A percentile compares a stretch with the other conserved stretches of the same genome.
phyloP scores from a whole-genome alignment of 2,797 vertebrate species.

The Crocodylus rhombifer region DNA sequence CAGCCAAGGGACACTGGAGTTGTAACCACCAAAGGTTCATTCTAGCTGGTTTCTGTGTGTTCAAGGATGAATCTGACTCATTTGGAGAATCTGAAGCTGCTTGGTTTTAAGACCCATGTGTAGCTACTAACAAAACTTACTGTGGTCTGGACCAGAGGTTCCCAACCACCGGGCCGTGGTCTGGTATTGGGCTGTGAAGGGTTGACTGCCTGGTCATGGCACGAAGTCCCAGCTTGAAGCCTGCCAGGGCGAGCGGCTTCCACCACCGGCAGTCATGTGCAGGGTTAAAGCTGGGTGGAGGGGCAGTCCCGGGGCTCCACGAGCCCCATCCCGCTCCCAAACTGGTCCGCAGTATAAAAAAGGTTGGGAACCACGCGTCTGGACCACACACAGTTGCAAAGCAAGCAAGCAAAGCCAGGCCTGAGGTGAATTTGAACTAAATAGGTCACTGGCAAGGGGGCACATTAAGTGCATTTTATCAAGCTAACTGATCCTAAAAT shows the following conservation, averaged over 20 bases:
- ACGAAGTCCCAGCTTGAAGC: no score
- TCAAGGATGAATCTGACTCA: accelerated
- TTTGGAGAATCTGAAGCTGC: neutral
- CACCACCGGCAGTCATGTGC: no score
- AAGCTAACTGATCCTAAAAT: constrained; percentile 30
- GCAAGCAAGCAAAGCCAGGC: neutral
- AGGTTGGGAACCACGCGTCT: no score
- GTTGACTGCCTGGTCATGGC: no score
- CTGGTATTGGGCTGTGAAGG: no score
- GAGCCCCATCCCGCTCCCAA: no score
- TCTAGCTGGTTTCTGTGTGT: accelerated
- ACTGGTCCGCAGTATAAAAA: no score
- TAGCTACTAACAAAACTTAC: neutral
- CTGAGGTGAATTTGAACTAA: neutral
- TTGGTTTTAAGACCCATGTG: neutral
- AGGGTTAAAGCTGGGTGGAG: no score
- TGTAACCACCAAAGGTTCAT: neutral
- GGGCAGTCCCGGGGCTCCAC: no score
- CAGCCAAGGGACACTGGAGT: neutral
- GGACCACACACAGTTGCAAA: neutral
- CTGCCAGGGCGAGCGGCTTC: no score
- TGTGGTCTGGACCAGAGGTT: neutral
- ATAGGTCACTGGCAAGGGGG: neutral
- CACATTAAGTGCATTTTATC: constrained; percentile 8
- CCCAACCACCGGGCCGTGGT: no score